Base-by-base conservation (phyloP, 2,888 invertebrate species). In the Plagiodera versicolora region DNA sequence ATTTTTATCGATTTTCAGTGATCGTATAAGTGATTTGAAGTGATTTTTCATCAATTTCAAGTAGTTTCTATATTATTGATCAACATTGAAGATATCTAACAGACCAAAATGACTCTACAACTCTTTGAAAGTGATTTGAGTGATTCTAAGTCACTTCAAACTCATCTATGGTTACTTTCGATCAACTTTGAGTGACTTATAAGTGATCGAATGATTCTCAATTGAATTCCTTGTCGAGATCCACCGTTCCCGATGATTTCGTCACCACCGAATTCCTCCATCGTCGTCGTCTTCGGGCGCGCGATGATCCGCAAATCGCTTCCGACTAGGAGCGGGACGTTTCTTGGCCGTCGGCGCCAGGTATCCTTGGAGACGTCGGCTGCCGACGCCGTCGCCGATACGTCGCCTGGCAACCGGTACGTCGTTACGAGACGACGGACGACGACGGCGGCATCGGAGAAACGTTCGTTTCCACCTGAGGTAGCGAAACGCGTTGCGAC, bases 341-440 rank as follows among this genome's bases (percentile, higher is more conserved):
- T 84, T 78, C 68, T 83, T 73, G 83, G 84, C 75, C 82, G 83
- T 80, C 84, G 85, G 71, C 86, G 83, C 74, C 82, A 67, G 85
- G 85, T 79, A 80, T 85, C 78, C 79, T 79, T 79, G 80, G 81
- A 80, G 81, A 79, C 81, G 79, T 75, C 77, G 77, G 76, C 76
- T 77, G 77, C 72, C 77, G 76, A 75, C 66, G 66, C 64, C 64
- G 63, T 62, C 60, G 66, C 65, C 66, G 68, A 70, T n/a, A n/a
- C 71, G 74, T 68, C 64, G 56, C 67, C 45, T 58, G 61, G 64
- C 66, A 63, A 66, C 65, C 56, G 51, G 35, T 44, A 50, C 64
- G 61, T 57, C 67, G 62, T 24, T 24, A 24, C 24, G 24, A 24
- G 24, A 24, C 55, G 58, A 51, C 58, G 58, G 52, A 20, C 52